Evolutionary conservation across 1,140 invertebrate species (phyloP).

Genomic region (Drosophila carrolli): DNA sequence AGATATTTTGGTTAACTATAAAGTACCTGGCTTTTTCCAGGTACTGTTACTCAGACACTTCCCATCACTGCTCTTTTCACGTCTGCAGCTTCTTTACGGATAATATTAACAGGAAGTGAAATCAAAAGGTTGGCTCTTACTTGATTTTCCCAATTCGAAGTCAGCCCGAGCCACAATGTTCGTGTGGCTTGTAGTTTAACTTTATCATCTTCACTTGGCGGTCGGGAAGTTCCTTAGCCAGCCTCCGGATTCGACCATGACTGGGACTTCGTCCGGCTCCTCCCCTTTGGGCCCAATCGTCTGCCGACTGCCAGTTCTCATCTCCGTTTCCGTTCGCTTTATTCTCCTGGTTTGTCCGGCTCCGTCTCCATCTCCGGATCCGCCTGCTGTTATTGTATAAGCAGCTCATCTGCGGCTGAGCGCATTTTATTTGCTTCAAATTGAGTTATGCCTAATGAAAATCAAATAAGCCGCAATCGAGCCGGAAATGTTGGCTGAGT

Average conservation of each 20-base stretch:
- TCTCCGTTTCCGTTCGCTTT: slow-evolving; percentile 71
- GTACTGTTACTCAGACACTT: neutral
- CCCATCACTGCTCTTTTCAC: slow-evolving; percentile 1
- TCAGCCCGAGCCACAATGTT: slow-evolving; percentile 57
- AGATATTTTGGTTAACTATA: neutral
- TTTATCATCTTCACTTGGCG: slow-evolving; percentile 77
- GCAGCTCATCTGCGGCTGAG: slow-evolving; percentile 82
- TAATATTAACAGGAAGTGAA: slow-evolving; percentile 83
- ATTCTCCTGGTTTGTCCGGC: slow-evolving; percentile 50
- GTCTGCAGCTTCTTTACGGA: slow-evolving; percentile 26
- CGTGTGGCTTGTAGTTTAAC: slow-evolving; percentile 71
- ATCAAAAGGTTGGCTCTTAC: slow-evolving; percentile 81
- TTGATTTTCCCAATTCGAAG: slow-evolving; percentile 77
- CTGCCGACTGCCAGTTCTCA: slow-evolving; percentile 27
- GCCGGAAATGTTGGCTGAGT: slow-evolving; percentile 67
- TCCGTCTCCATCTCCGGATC: slow-evolving; percentile 24
- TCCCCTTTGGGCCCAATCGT: slow-evolving; percentile 34
- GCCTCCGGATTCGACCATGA: slow-evolving; percentile 16
- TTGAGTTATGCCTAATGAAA: slow-evolving; percentile 83
- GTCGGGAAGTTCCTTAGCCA: slow-evolving; percentile 55
- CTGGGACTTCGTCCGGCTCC: slow-evolving; percentile 7
- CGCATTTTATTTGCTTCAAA: slow-evolving; percentile 82
- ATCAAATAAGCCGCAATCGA: slow-evolving; percentile 83
- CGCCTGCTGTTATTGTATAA: slow-evolving; percentile 66
- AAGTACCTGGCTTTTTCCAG: neutral